Base-by-base conservation (phyloP, 2,888 invertebrate genomes). In the Apocheima hispidaria region DNA sequence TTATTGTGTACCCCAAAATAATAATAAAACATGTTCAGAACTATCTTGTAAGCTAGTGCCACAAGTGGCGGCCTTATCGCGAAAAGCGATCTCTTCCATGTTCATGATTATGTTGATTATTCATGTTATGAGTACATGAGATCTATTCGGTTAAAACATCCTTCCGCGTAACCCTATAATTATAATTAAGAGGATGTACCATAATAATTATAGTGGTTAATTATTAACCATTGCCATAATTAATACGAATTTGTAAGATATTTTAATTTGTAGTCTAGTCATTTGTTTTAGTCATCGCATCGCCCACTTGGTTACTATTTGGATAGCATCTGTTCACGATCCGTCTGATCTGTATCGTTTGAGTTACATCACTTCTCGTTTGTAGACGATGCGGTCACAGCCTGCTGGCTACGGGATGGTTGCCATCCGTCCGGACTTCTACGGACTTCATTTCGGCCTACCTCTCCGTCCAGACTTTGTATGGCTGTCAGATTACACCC, bases 321-420 rank as follows among this genome's bases (percentile, higher is more conserved):
- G 2, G 4, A 23, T 33, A 2, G 1, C 40, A 38, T 49, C 33
- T 41, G 48, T 16, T 56, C n/a, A 50, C 35, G 14, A 36, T 28
- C 16, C 16, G 16, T 26, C 14, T 30, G 16, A 18, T 44, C 12
- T 46, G 23, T 2, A 43, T 41, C 26, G 35, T 43, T 41, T n/a
- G 16, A 41, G 36, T 57, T 57, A 43, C 50, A 21, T 50, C 57
- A 57, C 16, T n/a, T 16, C 21, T 23, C 18, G 30, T 10, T 16
- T 18, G 36, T 14, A 21, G 48, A 7, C 30, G 40, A 48, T 40
- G 43, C 50, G 26, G 50, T 50, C 49, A 56, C 49, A 41, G 30
- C 40, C 49, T 12, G 26, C 16, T n/a, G 33, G 18, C 12, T 26
- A 7, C 21, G 14, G 26, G 43, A 14, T 4, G 1, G 14, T 14